Base-by-base conservation (phyloP, 2,113 vertebrate species). In the Syngnathus typhle region DNA sequence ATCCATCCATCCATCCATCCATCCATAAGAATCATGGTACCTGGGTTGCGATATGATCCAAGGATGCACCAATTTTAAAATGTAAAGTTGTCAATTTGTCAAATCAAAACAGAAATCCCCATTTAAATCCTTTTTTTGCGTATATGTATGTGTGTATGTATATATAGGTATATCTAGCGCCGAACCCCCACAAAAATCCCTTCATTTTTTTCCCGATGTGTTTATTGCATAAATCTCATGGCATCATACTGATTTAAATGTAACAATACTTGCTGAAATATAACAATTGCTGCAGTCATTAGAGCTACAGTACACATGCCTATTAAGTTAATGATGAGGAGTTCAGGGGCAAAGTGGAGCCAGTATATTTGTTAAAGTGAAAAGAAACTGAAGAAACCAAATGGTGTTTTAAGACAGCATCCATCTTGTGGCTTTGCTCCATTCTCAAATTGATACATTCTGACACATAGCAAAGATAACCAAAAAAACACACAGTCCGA, bases 401-500 rank as follows among this genome's bases (percentile, higher is more conserved):
- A 4, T n/a, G 5, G 8, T 41, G 5, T 60, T 38, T 61, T 41
- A 41, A 41, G 19, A 61, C 18, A 16, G 21, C 39, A 62, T 44
- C 41, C 13, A 23, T 27, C 41, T 44, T 62, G 11, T 15, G 15
- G 16, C 39, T 41, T 61, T 27, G 21, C 23, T 7, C 2, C 27
- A 4, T 23, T 44, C 39, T 27, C 41, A 62, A 44, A 62, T 23
- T 44, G 60, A 62, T 62, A 16, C 60, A 44, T 15, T 41, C n/a
- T 21, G 38, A 21, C 13, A 21, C 1, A 41, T 6, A 13, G 16
- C 7, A 21, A 43, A 61, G 41, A 16, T 41, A 61, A 65, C 37
- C 32, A n/a, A 10, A 39, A 9, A 65, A 68, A 59, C 8, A 65
- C 59, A 65, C 46, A 68, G 13, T 52, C 65, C 68, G 61, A 58